Conservation (phyloP, 2,888 invertebrate genomes). For the Periphyllus acericola region DNA sequence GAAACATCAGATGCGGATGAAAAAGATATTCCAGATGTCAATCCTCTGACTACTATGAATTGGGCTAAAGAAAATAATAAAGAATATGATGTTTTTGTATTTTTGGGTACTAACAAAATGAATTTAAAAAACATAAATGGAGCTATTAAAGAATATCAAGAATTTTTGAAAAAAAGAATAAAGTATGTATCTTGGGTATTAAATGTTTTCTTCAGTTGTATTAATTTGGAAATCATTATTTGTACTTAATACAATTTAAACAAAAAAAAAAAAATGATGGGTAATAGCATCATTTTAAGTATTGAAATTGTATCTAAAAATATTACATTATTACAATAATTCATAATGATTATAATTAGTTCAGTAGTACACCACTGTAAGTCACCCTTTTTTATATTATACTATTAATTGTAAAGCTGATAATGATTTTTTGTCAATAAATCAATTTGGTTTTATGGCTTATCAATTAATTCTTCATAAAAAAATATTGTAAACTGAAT, state of each 20-base stretch:
- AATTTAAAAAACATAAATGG: slow-evolving; percentile 11
- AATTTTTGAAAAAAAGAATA: slow-evolving; percentile 8
- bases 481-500: neutral
- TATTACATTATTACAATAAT: neutral
- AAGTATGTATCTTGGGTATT: slow-evolving; percentile 34
- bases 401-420: neutral
- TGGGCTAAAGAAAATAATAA: slow-evolving; percentile 42
- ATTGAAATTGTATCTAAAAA: neutral
- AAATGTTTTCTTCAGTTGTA: neutral
- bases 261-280: neutral
- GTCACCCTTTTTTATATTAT: neutral
- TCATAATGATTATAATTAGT: neutral
- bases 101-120: slow-evolving; percentile 55
- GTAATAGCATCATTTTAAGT: too few relatives aligned
- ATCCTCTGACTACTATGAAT: slow-evolving; percentile 7
- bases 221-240: neutral
- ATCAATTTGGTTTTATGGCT: neutral
- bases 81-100: slow-evolving; percentile 55
- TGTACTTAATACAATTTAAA: neutral
- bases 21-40: neutral
- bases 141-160: slow-evolving; percentile 3
- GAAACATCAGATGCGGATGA: neutral
- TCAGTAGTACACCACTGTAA: neutral
- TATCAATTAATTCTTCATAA: neutral
- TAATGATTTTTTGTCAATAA: neutral